Base-by-base conservation (phyloP, 35 echinoderm and acorn worm genomes). In the Eucidaris tribuloides region DNA sequence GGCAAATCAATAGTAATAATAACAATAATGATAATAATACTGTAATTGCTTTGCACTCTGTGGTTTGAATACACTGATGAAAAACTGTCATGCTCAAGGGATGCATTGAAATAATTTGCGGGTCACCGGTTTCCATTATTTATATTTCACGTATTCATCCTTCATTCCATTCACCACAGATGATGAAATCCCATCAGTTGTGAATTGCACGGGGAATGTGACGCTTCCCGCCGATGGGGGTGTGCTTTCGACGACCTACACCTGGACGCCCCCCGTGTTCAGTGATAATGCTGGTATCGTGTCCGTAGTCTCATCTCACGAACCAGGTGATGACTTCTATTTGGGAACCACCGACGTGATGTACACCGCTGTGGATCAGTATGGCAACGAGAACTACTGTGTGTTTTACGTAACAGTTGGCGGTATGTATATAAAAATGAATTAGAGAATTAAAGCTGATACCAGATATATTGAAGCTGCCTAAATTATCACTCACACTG, bases 251-350 rank as follows among this genome's bases (percentile, higher is more conserved):
- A 77, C 52, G 0, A 86, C 27, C n/a, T 40, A 68, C 48, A 86
- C 36, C 9, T 91, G 89, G 89, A 85, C 76, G 1, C 28, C 45
- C 2, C 89, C 89, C 15, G 61, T 48, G 2, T 64, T 85, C 19
- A 65, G 43, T 17, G 89, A 91, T 50, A 91, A 91, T 42, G 68
- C 43, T 29, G 82, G 65, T 11, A 17, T 50, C 34, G 61, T 84
- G 11, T 41, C 45, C 44, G 62, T 84, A 18, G 31, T 35, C 22
- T 60, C 45, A 45, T 68, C 60, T 42, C 63, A 84, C 15, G 61
- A 84, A 18, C 62, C 62, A 14, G 37, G 14, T 25, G 46, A 65
- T 4, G 44, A 24, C n/a, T 84, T 84, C 18, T 71, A 45, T 32
- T 33, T 77, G 6, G 84, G 66, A 2, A 86, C 71, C 25, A 60